Evolutionary conservation across 2,113 vertebrate species (phyloP), one percentile per base, ranked within the genome.

Genomic region (Lathamus discolor): DNA sequence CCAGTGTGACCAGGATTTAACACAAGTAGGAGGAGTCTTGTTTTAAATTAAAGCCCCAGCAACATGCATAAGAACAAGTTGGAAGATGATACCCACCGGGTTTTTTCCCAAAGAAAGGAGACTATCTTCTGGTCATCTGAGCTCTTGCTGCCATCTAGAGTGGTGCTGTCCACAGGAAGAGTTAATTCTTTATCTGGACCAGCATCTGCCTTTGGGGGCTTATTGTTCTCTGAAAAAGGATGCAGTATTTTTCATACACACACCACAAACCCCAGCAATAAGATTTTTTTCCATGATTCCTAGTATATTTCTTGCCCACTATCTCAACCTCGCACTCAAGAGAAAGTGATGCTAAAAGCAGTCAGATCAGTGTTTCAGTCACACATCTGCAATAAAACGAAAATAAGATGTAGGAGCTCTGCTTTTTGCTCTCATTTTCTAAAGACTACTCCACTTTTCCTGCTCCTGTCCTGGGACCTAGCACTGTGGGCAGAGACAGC

Each of bases 121-220:
- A 95, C 95, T 9, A 99, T 99, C 95, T 98, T 99, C 98, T 99
- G 99, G 97, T 99, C 99, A 48, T 99, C 99, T 0, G 96, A 98
- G 97, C 99, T 99, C 95, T 98, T 99, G 96, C 98, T 99, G 94
- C 99, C 99, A 75, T 99, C 99, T 94, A 99, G 97, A 28, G 98
- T 99, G 78, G 99, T 99, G 88, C 98, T 98, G 91, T 99, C 99
- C 28, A 99, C 98, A 1, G 99, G 99, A 80, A 99, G 98, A 15
- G 98, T 99, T 94, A 99, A 97, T 94, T 99, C 99, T 89, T 99
- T 99, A 97, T 99, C 99, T 41, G 99, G 99, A 69, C 99, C 99
- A 39, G 99, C 99, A 69, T 99, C 98, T 17, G 99, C 99, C 86
- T 98, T 97, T 13, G 99, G 99, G 5, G 99, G 98, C 83, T 99